Base-by-base conservation (phyloP, 2,888 invertebrate species). In the Embidobia sp. region DNA sequence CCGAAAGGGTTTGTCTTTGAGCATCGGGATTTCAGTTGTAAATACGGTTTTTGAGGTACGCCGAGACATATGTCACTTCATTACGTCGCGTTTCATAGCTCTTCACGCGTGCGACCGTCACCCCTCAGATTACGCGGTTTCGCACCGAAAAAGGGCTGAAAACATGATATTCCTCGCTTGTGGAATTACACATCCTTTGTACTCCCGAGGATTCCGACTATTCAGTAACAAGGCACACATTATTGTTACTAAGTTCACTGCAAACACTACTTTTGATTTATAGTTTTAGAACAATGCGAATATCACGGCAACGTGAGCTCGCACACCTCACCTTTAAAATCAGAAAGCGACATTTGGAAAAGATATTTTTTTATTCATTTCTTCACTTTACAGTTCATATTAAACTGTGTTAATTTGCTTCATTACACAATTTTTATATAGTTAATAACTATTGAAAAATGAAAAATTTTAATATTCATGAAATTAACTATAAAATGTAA, bases 41-140 rank as follows among this genome's bases (percentile, higher is more conserved):
- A 55, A 48, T 40, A 27, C 37, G 55, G 37, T 67, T 67, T 55
- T 55, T 33, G 66, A 44, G 53, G 66, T 33, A 33, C 6, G 13
- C 64, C 70, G 22, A 53, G 51, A 63, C 72, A 72, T 55, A 72
- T 63, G 72, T 63, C 55, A 48, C 48, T 63, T 63, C 46, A 59
- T 72, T 63, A 55, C 22, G 22, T 42, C 42, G 33, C 19, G 19
- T 49, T 51, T 29, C 51, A 51, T 29, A 15, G 13, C 40, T 51
- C 51, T 46, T 15, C 10, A 11, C 10, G 4, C 11, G 19, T 3
- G 31, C 10, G 18, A 6, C 26, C 11, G 40, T 15, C n/a, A 16
- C 35, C 59, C 35, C 19, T 48, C 26, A 6, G 10, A 15, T 48
- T 10, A 26, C 49, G 27, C 49, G 31, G 18, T 31, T 31, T 42